phyloP scores from a whole-genome alignment of 2,888 invertebrate genomes.

The Nephrotoma appendiculata region DNA sequence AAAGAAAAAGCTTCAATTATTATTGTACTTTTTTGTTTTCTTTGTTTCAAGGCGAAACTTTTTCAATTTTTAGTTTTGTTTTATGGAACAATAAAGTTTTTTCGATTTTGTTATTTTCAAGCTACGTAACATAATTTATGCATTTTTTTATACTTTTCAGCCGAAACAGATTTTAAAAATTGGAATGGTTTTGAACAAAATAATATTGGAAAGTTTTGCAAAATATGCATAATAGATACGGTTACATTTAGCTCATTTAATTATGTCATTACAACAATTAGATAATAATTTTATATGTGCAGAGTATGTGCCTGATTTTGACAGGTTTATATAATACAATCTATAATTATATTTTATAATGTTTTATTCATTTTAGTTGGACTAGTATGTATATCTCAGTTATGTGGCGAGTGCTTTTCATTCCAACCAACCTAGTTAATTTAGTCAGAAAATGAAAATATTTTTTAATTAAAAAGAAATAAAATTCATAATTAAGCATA shows the following conservation, averaged over 20 bases:
- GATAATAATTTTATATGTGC: background rate
- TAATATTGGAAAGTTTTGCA: background rate
- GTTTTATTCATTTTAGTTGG: background rate
- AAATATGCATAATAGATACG: background rate
- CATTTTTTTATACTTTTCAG: background rate
- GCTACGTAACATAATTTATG: background rate
- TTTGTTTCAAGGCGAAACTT: background rate
- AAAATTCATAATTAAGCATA: background rate
- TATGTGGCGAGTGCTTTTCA: background rate
- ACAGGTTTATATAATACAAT: background rate
- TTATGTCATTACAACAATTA: background rate
- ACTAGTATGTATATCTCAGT: background rate
- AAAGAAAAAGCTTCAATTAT: background rate
- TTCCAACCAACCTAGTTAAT: background rate
- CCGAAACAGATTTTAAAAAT: background rate
- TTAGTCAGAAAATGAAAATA: background rate
- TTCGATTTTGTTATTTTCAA: background rate
- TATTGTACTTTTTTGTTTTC: background rate
- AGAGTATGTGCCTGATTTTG: background rate
- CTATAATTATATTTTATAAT: background rate
- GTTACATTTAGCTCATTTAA: background rate
- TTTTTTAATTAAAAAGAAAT: background rate
- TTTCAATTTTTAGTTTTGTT: background rate
- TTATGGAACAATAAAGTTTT: background rate
- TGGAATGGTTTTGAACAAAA: background rate